phyloP scores from a whole-genome alignment of 2,113 vertebrate species.

The Lanius ludovicianus region DNA sequence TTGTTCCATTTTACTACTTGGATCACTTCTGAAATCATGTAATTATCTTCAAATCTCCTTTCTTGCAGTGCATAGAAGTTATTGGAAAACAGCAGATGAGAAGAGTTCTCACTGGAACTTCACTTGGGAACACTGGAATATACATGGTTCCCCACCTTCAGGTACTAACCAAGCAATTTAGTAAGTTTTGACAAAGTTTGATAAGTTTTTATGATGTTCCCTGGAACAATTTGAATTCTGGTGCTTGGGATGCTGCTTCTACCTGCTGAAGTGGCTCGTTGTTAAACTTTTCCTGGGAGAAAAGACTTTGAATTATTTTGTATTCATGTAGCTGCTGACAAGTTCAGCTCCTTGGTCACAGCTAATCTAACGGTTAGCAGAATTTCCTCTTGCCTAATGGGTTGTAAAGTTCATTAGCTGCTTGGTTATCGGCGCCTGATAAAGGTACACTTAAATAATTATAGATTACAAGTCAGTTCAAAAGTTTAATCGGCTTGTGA shows the following conservation, averaged over 20 bases:
- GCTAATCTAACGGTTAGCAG: background rate
- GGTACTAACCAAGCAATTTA: background rate
- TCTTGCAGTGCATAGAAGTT: fast-evolving
- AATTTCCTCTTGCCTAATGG: background rate
- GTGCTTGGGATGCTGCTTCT: background rate
- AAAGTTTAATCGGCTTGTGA: background rate
- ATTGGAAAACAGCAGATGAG: background rate
- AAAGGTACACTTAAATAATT: background rate
- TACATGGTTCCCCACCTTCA: fast-evolving
- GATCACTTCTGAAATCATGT: background rate
- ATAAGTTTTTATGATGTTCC: background rate
- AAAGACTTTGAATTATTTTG: background rate
- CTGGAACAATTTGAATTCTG: background rate
- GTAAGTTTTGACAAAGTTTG: background rate
- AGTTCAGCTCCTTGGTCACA: fast-evolving
- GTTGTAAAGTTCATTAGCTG: background rate
- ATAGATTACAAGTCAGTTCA: background rate
- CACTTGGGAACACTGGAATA: fast-evolving
- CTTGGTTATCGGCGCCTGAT: background rate
- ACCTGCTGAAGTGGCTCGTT: background rate
- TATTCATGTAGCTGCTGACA: background rate
- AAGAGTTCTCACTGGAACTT: background rate
- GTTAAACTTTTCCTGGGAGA: background rate
- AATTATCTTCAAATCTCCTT: background rate
- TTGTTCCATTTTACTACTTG: background rate